phyloP scores from a whole-genome alignment of 1,140 invertebrate genomes.

The Drosophila pruinosa region DNA sequence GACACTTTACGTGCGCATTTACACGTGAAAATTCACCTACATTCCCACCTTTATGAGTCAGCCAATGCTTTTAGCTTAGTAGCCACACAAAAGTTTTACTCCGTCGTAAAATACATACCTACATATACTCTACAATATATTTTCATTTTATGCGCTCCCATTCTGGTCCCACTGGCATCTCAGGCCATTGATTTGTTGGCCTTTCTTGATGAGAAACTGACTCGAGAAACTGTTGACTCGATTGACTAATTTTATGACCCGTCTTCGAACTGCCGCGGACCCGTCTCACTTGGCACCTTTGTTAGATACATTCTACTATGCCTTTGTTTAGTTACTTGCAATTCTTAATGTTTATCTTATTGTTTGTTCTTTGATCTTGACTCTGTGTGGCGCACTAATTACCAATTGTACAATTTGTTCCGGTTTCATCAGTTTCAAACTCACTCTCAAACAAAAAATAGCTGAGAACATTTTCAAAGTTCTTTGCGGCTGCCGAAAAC shows the following conservation, averaged over 20 bases:
- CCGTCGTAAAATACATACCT: slow-evolving; percentile 40
- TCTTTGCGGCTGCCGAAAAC: slow-evolving; percentile 33
- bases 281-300: slow-evolving; percentile 18
- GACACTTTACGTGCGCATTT: slow-evolving; percentile 73
- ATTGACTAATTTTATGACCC: slow-evolving; percentile 43
- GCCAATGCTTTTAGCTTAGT: slow-evolving; percentile 42
- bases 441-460: neutral
- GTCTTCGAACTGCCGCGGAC: neutral
- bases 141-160: slow-evolving; percentile 35
- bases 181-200: slow-evolving; percentile 26
- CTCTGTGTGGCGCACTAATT: slow-evolving; percentile 29
- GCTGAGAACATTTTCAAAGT: slow-evolving; percentile 9
- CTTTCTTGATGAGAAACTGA: slow-evolving; percentile 16
- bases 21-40: slow-evolving; percentile 32
- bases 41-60: slow-evolving; percentile 20
- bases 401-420: slow-evolving; percentile 47
- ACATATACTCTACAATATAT: neutral
- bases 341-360: slow-evolving; percentile 40
- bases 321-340: slow-evolving; percentile 40
- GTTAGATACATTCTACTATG: neutral
- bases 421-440: slow-evolving; percentile 39
- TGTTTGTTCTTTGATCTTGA: slow-evolving; percentile 46
- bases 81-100: slow-evolving; percentile 11
- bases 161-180: neutral
- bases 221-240: slow-evolving; percentile 3